Evolutionary conservation across 2,113 vertebrate species (phyloP).

Genomic region (Neodontobutis hainanensis): DNA sequence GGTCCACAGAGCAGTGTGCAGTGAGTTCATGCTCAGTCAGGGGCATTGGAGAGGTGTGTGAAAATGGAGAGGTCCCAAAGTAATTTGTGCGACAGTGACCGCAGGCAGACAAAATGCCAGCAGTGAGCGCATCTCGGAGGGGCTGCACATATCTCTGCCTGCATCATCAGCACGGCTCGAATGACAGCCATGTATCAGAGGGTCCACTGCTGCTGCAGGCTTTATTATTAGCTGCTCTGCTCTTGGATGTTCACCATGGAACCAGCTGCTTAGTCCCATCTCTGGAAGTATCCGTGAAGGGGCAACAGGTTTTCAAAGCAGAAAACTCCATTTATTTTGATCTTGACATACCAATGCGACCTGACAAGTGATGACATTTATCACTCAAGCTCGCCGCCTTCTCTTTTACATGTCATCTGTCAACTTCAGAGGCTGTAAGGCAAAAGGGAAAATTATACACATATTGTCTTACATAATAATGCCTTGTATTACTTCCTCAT

Average conservation of each 20-base stretch:
- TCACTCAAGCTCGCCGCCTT: neutral
- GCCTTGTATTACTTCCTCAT: slow-evolving; percentile 67
- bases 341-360: neutral
- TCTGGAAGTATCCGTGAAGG: slow-evolving; percentile 35
- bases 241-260: slow-evolving; percentile 40
- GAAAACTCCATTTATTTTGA: slow-evolving; percentile 15
- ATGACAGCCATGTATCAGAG: slow-evolving; percentile 72
- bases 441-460: slow-evolving; percentile 4
- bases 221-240: slow-evolving; percentile 63
- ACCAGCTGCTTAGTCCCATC: slow-evolving; percentile 69
- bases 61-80: slow-evolving; percentile 48
- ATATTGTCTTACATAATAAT: slow-evolving; percentile 22
- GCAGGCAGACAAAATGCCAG: slow-evolving; percentile 45
- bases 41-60: slow-evolving; percentile 42
- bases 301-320: slow-evolving; percentile 36
- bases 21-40: slow-evolving; percentile 30
- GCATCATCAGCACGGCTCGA: slow-evolving; percentile 71
- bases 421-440: slow-evolving; percentile 1
- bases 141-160: slow-evolving; percentile 53
- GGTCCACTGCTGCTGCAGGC: neutral
- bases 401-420: neutral
- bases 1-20: neutral
- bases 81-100: slow-evolving; percentile 31
- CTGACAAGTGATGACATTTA: neutral
- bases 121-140: slow-evolving; percentile 51